Conservation (phyloP, 2,797 vertebrate species). For the Distichodus sexfasciatus region DNA sequence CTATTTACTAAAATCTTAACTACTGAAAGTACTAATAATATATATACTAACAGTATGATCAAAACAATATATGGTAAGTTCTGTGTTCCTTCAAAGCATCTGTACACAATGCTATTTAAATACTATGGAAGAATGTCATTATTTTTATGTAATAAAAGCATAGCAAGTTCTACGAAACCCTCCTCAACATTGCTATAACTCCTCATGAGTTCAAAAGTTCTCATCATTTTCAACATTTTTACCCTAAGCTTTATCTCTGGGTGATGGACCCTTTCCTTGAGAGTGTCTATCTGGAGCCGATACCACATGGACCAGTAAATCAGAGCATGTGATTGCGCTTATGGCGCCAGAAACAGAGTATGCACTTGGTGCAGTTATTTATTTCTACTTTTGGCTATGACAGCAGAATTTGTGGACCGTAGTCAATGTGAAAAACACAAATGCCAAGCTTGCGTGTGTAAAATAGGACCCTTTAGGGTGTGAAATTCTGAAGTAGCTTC, state of each 20-base stretch:
- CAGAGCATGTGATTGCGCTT: constrained; percentile 38
- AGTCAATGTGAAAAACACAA: constrained; percentile 4
- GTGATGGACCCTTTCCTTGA: constrained; percentile 44
- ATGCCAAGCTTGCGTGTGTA: constrained; percentile 1
- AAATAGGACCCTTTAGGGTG: no score
- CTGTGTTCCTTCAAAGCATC: not conserved
- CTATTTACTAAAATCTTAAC: no score
- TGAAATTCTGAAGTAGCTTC: constrained; percentile 20
- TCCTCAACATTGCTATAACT: constrained; percentile 35
- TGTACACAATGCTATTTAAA: not conserved
- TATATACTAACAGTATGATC: not conserved
- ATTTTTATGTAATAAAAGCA: constrained; percentile 33
- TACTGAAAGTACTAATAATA: no score
- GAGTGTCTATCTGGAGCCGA: constrained; percentile 59
- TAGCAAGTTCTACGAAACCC: constrained; percentile 28
- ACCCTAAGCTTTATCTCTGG: constrained; percentile 51
- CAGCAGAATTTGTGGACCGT: constrained; percentile 15
- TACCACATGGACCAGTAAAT: constrained; percentile 52
- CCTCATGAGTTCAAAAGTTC: constrained; percentile 39
- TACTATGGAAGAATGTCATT: constrained; percentile 8
- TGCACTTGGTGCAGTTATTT: constrained; percentile 52
- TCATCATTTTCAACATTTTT: constrained; percentile 50
- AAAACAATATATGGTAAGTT: not conserved
- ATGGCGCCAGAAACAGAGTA: constrained; percentile 48
- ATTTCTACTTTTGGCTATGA: constrained; percentile 33